Evolutionary conservation across 2,113 vertebrate genomes (phyloP).

Genomic region (Sporophila hypoxantha): DNA sequence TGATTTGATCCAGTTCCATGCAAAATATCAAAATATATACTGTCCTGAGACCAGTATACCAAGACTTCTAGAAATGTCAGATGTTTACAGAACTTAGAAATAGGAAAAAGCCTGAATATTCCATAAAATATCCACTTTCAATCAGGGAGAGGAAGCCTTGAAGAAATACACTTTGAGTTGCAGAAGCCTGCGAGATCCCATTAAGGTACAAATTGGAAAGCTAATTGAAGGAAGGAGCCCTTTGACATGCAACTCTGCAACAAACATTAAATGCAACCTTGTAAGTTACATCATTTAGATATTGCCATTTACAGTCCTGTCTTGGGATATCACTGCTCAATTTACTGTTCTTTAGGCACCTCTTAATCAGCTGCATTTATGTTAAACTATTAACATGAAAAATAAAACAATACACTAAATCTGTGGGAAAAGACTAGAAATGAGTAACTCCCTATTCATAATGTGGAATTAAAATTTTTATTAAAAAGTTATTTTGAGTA

Average conservation of each 20-base stretch:
- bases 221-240: not conserved
- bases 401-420: not conserved
- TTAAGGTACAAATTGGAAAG: constrained; percentile 56
- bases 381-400: not conserved
- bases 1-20: not conserved
- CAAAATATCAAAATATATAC: not conserved
- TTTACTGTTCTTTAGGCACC: not conserved
- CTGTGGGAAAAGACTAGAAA: not conserved
- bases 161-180: constrained; percentile 62
- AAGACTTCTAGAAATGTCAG: constrained; percentile 51
- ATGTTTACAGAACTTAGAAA: constrained; percentile 70
- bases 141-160: constrained; percentile 47
- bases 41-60: not conserved
- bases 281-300: not conserved
- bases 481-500: not conserved
- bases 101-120: constrained; percentile 38
- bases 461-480: not conserved
- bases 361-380: not conserved
- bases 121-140: constrained; percentile 31
- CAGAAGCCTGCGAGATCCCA: constrained; percentile 65
- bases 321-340: not conserved
- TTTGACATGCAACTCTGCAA: constrained; percentile 45
- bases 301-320: not conserved
- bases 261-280: constrained; percentile 3
- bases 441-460: not conserved